A percentile compares a stretch with the other conserved stretches of the same genome.
Evolutionary conservation across 2,888 invertebrate species (phyloP).

Genomic region (Gandaritis pyraliata): DNA sequence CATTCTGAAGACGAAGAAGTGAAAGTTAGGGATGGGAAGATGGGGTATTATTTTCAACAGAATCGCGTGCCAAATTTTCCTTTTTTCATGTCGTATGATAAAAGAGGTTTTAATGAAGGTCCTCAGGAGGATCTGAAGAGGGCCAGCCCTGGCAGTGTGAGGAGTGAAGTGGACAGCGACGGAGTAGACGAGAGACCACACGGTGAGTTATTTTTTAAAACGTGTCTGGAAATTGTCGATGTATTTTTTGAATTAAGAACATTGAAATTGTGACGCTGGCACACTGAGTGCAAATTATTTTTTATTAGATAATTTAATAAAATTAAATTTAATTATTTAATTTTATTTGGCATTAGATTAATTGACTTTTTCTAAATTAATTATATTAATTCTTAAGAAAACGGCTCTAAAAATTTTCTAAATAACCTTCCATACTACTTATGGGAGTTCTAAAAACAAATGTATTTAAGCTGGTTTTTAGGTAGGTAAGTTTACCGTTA

Average conservation of each 20-base stretch:
- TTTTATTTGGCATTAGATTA: too few relatives aligned
- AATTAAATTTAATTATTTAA: too few relatives aligned
- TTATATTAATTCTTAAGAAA: too few relatives aligned
- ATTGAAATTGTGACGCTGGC: not conserved
- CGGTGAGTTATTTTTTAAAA: slow-evolving; percentile 56
- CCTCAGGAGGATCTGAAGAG: slow-evolving; percentile 72
- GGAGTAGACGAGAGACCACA: slow-evolving; percentile 75
- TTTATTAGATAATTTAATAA: too few relatives aligned
- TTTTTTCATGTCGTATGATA: slow-evolving; percentile 79
- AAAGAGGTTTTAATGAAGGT: slow-evolving; percentile 62
- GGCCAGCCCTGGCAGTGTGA: slow-evolving; percentile 73
- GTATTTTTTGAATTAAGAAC: slow-evolving; percentile 1
- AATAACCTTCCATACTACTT: too few relatives aligned
- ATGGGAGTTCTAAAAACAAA: too few relatives aligned
- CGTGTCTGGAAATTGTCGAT: not conserved
- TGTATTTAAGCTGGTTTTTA: too few relatives aligned
- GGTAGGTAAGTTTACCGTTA: too few relatives aligned
- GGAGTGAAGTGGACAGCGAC: slow-evolving; percentile 79
- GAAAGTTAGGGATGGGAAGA: slow-evolving; percentile 69
- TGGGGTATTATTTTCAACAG: slow-evolving; percentile 77
- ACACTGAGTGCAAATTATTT: slow-evolving; percentile 9
- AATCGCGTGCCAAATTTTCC: slow-evolving; percentile 77
- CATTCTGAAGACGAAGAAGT: slow-evolving; percentile 73
- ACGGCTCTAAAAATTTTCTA: too few relatives aligned
- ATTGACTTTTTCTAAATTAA: too few relatives aligned